Conservation (phyloP, 2,797 vertebrate species). For the Thripadectes ignobilis region DNA sequence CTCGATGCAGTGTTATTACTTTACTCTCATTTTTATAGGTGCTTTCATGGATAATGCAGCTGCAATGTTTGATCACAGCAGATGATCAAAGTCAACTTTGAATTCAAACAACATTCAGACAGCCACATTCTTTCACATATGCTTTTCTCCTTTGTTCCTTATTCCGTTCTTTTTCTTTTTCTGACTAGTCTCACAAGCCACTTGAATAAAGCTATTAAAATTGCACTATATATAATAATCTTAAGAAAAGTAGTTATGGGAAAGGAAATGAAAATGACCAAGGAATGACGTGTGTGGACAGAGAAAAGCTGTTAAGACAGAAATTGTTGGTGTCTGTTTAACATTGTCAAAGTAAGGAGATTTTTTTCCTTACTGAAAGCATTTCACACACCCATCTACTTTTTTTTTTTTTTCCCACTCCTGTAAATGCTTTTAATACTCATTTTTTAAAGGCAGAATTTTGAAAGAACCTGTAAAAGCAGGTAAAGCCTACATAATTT, state of each 20-base stretch:
- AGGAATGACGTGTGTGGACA: conserved; percentile 5
- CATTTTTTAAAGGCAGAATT: conserved; percentile 66
- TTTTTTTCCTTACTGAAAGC: conserved; percentile 27
- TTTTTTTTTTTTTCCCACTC: background rate
- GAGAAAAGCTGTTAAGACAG: conserved; percentile 25
- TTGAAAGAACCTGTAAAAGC: conserved; percentile 72
- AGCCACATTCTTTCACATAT: background rate
- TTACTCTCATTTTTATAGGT: background rate
- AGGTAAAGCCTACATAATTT: conserved; percentile 70
- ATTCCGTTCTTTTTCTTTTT: conserved; percentile 7
- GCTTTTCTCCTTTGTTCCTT: background rate
- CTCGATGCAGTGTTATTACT: background rate
- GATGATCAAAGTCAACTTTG: background rate
- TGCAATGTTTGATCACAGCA: background rate
- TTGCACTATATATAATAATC: conserved; percentile 29
- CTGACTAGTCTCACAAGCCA: background rate
- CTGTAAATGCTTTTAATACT: conserved; percentile 70
- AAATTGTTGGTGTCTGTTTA: conserved; percentile 64
- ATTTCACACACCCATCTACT: background rate
- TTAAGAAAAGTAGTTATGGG: conserved; percentile 20
- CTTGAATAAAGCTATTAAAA: conserved; percentile 58
- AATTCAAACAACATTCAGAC: background rate
- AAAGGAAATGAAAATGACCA: conserved; percentile 59
- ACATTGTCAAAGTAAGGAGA: conserved; percentile 29
- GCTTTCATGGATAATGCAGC: background rate